phyloP scores from a whole-genome alignment of 1,140 invertebrate genomes.

The Dolichoris vasculosae region DNA sequence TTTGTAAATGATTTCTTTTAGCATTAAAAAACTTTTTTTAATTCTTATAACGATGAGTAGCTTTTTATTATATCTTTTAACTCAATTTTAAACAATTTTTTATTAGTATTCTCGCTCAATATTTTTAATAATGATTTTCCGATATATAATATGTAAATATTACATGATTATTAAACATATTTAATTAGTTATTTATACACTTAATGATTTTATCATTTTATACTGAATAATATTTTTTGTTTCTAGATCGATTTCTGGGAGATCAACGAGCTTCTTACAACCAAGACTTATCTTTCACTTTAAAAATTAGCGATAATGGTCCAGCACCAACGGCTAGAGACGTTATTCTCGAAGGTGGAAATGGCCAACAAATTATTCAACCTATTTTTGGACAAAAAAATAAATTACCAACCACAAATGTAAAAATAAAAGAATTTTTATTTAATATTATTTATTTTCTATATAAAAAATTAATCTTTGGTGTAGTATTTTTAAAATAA shows the following conservation, averaged over 20 bases:
- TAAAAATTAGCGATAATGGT: constrained; percentile 87
- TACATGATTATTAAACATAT: no score
- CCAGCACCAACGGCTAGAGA: constrained; percentile 85
- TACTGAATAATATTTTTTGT: constrained; percentile 53
- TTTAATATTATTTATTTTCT: not conserved
- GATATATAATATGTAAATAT: not conserved
- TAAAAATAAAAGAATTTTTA: constrained; percentile 63
- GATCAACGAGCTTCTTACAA: constrained; percentile 97
- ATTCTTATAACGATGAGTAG: no score
- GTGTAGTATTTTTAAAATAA: no score
- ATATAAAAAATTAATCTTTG: not conserved
- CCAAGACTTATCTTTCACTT: constrained; percentile 91
- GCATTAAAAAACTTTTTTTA: no score
- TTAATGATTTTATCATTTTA: not conserved
- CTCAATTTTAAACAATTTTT: no score
- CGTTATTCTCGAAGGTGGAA: constrained; percentile 91
- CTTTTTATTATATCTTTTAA: no score
- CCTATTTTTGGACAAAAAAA: constrained; percentile 96
- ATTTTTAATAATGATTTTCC: not conserved
- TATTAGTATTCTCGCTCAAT: no score
- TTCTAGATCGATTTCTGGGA: constrained; percentile 87
- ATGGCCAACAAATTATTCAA: constrained; percentile 85
- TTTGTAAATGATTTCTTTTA: no score
- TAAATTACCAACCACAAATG: constrained; percentile 82
- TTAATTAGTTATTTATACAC: no score